Base-by-base conservation (phyloP, 1,140 invertebrate species). In the Neuroterus valhalla region DNA sequence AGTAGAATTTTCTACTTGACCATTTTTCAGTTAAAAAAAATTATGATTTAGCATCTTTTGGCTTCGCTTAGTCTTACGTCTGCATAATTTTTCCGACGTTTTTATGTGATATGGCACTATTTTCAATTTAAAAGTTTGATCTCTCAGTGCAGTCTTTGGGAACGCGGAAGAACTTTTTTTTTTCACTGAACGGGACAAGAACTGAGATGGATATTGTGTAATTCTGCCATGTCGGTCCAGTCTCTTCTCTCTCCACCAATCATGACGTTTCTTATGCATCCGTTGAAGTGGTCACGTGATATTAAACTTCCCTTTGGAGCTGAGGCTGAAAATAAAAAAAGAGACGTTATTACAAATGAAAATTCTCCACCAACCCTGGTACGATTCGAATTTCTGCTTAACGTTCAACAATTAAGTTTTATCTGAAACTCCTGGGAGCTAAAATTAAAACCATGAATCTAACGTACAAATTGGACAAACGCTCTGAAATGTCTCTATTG, bases 241-340 rank as follows among this genome's bases (percentile, higher is more conserved):
- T 97, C 95, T 68, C 92, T 91, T 72, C 91, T 91, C 78, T 92
- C 91, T 62, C 87, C 90, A 73, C 93, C 92, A 70, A 98, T 94
- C 70, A 92, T 92, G 10, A 98, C 92, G 83, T 97, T 97, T 50
- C 95, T 91, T 81, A 98, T 95, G 91, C 97, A 98, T 10, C 97
- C 97, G 84, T 95, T 96, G 89, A 98, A 98, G 83, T 96, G 96
- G 77, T 96, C 95, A 79, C 91, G 91, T 50, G 90, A 93, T 82
- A 92, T 91, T 68, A 94, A 88, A 26, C 93, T 96, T 78, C 92
- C 94, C 81, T 89, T 93, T 69, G 91, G 92, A 74, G 93, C 94
- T 77, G 92, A 89, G 76, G 93, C 95, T 96, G 80, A 90, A 90
- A 84, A 84, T 72, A 74, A 78, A 66, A n/a, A n/a, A 38, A 38